phyloP scores from a whole-genome alignment of 2,113 vertebrate species.

The Ceyx margarethae region DNA sequence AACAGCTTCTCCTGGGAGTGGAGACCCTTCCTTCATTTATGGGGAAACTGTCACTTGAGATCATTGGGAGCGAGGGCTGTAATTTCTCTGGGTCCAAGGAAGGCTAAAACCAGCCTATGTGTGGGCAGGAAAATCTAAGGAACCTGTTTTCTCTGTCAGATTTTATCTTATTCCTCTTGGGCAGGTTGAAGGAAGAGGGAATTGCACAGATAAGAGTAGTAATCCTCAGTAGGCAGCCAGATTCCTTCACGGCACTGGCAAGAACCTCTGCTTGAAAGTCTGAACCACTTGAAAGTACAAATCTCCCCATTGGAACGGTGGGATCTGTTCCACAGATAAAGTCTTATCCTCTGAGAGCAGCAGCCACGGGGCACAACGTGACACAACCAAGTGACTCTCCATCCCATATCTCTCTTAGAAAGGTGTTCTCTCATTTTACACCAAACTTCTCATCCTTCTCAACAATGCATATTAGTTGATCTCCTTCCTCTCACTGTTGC shows the following conservation, averaged over 20 bases:
- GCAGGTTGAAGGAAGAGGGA: neutral
- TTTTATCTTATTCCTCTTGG: neutral
- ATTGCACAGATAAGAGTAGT: neutral
- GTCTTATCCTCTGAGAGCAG: neutral
- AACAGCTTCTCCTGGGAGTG: neutral
- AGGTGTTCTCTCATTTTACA: neutral
- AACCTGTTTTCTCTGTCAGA: neutral
- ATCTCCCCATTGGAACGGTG: neutral
- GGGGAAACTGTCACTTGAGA: neutral
- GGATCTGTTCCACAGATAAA: neutral
- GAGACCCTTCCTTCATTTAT: neutral
- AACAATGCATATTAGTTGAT: accelerated
- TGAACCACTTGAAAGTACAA: neutral
- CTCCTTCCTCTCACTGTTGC: neutral
- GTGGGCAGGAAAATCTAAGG: neutral
- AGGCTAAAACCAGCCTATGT: neutral
- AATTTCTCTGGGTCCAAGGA: neutral
- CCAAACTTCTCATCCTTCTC: neutral
- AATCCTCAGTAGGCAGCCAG: neutral
- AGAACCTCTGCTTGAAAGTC: neutral
- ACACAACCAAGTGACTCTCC: neutral
- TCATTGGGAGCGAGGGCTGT: neutral
- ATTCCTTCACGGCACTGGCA: neutral
- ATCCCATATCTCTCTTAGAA: neutral
- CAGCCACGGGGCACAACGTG: neutral